Conservation (phyloP, 2,797 vertebrate genomes). For the Anabas testudineus region DNA sequence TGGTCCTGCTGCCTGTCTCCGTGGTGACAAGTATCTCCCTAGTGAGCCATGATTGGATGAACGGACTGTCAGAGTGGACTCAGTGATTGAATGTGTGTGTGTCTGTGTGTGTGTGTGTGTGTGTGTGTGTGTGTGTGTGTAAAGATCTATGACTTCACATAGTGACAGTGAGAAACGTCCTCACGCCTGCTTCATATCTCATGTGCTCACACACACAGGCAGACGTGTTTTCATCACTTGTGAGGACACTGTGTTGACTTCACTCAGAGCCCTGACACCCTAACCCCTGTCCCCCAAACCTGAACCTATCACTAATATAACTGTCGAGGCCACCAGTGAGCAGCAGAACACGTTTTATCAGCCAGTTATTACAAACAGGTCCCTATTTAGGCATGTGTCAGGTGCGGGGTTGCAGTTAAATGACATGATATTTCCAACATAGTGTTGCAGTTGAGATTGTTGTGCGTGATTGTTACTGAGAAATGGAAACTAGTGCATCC, state of each 20-base stretch:
- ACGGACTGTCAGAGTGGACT: constrained; percentile 46
- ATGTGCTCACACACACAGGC: neutral
- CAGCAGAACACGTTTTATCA: too few species aligned
- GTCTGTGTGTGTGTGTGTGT: too few species aligned
- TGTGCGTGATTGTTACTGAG: too few species aligned
- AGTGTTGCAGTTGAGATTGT: too few species aligned
- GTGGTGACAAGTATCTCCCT: constrained; percentile 69
- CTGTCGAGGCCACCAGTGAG: neutral
- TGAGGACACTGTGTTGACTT: too few species aligned
- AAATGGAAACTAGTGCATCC: too few species aligned
- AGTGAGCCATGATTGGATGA: constrained; percentile 65
- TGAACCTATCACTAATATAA: neutral
- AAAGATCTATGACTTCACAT: constrained; percentile 35
- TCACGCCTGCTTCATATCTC: constrained; percentile 13
- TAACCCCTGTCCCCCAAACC: neutral
- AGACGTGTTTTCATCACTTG: neutral
- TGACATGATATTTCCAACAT: too few species aligned
- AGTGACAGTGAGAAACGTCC: constrained; percentile 28
- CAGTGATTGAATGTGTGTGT: neutral
- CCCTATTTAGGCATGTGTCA: too few species aligned
- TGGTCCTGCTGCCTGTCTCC: constrained; percentile 67
- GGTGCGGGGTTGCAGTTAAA: too few species aligned
- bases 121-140: neutral
- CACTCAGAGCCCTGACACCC: too few species aligned
- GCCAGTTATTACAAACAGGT: too few species aligned